These are phyloP conservation scores for Scaptomyza reducta DNA, from an alignment of 2,888 invertebrate species.

Conservation along the genomic window DNA sequence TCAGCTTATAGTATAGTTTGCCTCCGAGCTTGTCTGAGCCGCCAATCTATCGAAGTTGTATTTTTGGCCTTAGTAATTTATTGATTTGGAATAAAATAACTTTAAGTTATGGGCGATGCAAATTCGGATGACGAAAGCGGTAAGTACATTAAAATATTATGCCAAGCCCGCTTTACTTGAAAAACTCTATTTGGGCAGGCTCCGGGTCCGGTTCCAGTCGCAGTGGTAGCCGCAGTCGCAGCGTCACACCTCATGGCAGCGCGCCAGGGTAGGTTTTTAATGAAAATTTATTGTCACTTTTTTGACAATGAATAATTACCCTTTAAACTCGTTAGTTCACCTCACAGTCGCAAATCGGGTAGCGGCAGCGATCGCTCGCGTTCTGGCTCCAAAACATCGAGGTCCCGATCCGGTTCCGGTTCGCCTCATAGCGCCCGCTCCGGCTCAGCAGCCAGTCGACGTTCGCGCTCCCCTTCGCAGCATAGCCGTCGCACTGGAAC, in stretches of 20 bases:
- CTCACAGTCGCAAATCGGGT: constrained; percentile 72
- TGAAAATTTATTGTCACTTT: background rate
- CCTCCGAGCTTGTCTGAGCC: constrained; percentile 32
- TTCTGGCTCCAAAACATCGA: constrained; percentile 52
- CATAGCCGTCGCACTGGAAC: constrained; percentile 37
- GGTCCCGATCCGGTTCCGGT: constrained; percentile 62
- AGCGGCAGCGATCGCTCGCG: constrained; percentile 81
- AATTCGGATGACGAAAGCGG: constrained; percentile 77
- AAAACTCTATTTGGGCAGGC: constrained; percentile 54
- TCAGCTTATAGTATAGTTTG: background rate
- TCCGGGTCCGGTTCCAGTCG: constrained; percentile 81
- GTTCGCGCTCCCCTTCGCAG: constrained; percentile 57
- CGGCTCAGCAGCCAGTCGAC: constrained; percentile 17
- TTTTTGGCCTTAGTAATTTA: constrained; percentile 5
- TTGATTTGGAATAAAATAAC: constrained; percentile 16
- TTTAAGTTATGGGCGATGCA: constrained; percentile 61
- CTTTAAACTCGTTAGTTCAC: constrained; percentile 58
- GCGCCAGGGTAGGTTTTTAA: constrained; percentile 57
- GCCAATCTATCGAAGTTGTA: constrained; percentile 11
- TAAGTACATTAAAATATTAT: constrained; percentile 35
- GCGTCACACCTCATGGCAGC: constrained; percentile 77
- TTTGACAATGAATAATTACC: background rate
- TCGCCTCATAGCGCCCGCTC: constrained; percentile 50
- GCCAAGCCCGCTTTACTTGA: constrained; percentile 15
- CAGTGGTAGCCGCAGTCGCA: constrained; percentile 78